Conservation (phyloP, 2,797 vertebrate species). For the Synanceia verrucosa region DNA sequence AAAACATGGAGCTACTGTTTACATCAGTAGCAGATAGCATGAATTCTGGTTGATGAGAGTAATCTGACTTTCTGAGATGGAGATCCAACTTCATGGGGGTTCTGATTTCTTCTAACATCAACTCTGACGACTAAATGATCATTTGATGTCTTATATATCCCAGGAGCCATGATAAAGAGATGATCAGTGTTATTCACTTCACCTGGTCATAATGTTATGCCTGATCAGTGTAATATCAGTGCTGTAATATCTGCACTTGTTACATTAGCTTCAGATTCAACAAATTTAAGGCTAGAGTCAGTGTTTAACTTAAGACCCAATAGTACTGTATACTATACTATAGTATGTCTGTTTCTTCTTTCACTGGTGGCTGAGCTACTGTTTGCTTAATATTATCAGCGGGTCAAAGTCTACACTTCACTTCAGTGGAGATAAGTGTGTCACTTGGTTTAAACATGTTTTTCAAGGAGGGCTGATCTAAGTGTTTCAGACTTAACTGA, state of each 20-base stretch:
- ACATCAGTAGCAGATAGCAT: no score
- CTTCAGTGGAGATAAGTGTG: constrained; percentile 5
- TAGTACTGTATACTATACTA: not conserved
- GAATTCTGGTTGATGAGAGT: no score
- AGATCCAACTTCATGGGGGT: no score
- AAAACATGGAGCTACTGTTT: no score
- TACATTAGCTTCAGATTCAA: not conserved
- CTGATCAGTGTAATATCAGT: no score
- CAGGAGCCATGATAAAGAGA: no score
- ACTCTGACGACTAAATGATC: no score
- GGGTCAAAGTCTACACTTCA: constrained; percentile 27
- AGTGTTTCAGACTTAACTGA: not conserved
- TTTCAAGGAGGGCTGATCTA: not conserved
- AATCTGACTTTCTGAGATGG: no score
- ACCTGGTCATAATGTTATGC: no score
- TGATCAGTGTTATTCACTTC: no score
- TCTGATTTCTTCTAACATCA: no score
- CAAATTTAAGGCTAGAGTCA: not conserved
- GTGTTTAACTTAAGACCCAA: not conserved
- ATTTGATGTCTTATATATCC: no score
- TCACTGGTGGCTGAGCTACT: not conserved
- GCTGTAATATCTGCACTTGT: not conserved
- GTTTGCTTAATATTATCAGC: constrained; percentile 29
- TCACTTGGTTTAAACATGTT: not conserved
- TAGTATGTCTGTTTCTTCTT: not conserved